Base-by-base conservation (phyloP, 2,888 invertebrate genomes). In the Phyllotreta striolata region DNA sequence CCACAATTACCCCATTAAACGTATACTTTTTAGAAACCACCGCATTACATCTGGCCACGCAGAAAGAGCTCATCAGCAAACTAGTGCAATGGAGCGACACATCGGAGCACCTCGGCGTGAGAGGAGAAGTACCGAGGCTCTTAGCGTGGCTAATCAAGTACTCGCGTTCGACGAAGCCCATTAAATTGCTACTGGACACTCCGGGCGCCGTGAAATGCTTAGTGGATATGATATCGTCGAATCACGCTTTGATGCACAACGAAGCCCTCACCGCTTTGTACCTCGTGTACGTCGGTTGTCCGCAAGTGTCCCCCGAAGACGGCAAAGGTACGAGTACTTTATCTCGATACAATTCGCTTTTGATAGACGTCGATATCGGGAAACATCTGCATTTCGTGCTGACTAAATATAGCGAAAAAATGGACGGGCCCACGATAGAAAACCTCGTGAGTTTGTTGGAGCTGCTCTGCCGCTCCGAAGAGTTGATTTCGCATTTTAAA, bases 161-260 rank as follows among this genome's bases (percentile, higher is more conserved):
- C 77, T 88, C 88, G 74, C 84, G 83, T 72, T 82, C 84, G 2
- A 77, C 76, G 49, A 82, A 77, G 68, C 77, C 78, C 12, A 77
- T 77, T 66, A 66, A 71, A 41, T 69, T 66, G 40, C 74, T 86
- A 46, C 79, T 86, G 0, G 80, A 86, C 81, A 85, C 85, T 13
- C 86, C 89, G 51, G 91, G 91, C 65, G 91, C 91, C 64, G 82
- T 94, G 38, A 87, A 88, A 59, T 88, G 90, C 74, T 83, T 96
- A 72, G 89, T 93, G 8, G 88, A 88, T 80, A 95, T 96, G 95
- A 83, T 92, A 69, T 86, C 89, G 3, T 91, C 92, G 1, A 91
- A 92, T 74, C 93, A 95, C 82, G 84, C 90, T 6, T 88, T 95
- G 35, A 96, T 96, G 96, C 92, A 92, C 79, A 91, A 91, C 78